Conservation (phyloP, 2,888 invertebrate genomes). For the Protonemura montana region DNA sequence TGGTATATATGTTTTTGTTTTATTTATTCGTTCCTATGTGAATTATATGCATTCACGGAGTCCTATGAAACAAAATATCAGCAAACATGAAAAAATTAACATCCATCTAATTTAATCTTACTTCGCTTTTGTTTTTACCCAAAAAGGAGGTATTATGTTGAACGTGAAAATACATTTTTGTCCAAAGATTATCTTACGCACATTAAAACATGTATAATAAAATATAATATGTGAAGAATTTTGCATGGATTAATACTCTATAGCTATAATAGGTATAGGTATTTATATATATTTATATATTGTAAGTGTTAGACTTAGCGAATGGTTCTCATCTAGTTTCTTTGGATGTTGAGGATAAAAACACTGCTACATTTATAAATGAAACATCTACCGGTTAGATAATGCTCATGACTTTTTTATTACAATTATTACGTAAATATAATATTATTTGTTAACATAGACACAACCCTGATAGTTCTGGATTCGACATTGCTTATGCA, state of each 20-base stretch:
- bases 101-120: constrained; percentile 50
- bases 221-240: constrained; percentile 53
- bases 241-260: constrained; percentile 52
- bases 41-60: constrained; percentile 51
- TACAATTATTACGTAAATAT: constrained; percentile 43
- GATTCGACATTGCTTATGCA: constrained; percentile 47
- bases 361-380: constrained; percentile 49
- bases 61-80: constrained; percentile 52
- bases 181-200: constrained; percentile 53
- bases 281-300: too few relatives aligned
- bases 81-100: constrained; percentile 53
- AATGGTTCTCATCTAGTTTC: constrained; percentile 47
- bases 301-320: constrained; percentile 50
- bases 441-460: constrained; percentile 50
- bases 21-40: constrained; percentile 49
- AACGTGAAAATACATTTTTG: constrained; percentile 53
- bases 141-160: constrained; percentile 53
- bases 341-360: constrained; percentile 50
- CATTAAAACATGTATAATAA: constrained; percentile 53
- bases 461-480: constrained; percentile 53
- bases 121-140: constrained; percentile 50
- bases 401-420: constrained; percentile 28
- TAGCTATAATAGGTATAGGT: constrained; percentile 17
- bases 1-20: neutral
- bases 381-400: constrained; percentile 50